phyloP scores from a whole-genome alignment of 2,113 vertebrate species.

The Pseudorectes ferrugineus region DNA sequence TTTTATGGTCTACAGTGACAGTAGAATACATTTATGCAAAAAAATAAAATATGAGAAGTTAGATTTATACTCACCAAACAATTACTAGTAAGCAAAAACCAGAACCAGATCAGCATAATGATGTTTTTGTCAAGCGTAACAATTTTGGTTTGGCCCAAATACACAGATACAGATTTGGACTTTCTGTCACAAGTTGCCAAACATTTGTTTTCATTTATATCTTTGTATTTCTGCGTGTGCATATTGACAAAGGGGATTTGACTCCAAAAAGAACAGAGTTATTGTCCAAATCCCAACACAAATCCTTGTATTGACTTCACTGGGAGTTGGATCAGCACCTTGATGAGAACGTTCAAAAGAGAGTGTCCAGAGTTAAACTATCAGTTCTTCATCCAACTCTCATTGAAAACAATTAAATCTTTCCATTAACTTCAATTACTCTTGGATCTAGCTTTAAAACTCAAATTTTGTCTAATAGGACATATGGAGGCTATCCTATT shows the following conservation, averaged over 20 bases:
- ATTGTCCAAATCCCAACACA: slow-evolving; percentile 23
- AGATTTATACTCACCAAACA: slow-evolving; percentile 51
- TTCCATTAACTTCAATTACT: slow-evolving; percentile 1
- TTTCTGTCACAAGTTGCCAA: slow-evolving; percentile 48
- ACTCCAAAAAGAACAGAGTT: slow-evolving; percentile 40
- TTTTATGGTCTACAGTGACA: background rate
- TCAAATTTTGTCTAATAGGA: background rate
- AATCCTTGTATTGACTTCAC: slow-evolving; percentile 24
- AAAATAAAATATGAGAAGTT: slow-evolving; percentile 24
- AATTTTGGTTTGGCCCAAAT: slow-evolving; percentile 48
- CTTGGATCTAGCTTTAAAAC: background rate
- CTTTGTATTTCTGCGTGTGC: slow-evolving; percentile 9
- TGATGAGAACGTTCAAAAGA: background rate
- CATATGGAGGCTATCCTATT: background rate
- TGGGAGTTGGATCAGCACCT: slow-evolving; percentile 30
- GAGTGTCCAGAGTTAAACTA: background rate
- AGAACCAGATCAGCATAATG: slow-evolving; percentile 38
- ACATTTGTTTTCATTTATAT: slow-evolving; percentile 61
- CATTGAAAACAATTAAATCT: slow-evolving; percentile 35
- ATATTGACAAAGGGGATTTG: slow-evolving; percentile 36
- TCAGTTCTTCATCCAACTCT: slow-evolving; percentile 6
- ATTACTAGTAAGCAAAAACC: slow-evolving; percentile 50
- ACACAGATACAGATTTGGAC: slow-evolving; percentile 27
- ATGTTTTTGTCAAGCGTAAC: slow-evolving; percentile 45
- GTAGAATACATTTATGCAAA: background rate